Conservation (phyloP, 2,113 vertebrate species). For the Pogonocichla stellata region DNA sequence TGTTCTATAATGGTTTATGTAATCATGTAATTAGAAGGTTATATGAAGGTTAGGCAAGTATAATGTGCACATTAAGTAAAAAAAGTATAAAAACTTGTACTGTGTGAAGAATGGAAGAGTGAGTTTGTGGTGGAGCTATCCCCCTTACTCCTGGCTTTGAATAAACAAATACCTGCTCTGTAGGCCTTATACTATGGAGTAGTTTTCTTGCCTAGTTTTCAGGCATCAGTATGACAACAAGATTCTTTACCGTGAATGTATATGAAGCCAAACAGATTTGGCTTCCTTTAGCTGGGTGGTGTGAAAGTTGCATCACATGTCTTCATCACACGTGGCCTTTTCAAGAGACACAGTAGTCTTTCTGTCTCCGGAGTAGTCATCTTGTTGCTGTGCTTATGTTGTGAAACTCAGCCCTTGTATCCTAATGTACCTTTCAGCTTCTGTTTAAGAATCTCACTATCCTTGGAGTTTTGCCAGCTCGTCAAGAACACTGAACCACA, state of each 20-base stretch:
- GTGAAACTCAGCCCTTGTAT: background rate
- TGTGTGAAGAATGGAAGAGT: background rate
- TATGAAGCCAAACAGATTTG: background rate
- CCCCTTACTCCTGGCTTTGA: fast-evolving
- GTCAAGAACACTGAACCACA: background rate
- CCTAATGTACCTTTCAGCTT: background rate
- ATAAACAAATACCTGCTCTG: background rate
- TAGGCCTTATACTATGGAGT: background rate
- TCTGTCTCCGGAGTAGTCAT: fast-evolving
- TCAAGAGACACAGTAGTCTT: background rate
- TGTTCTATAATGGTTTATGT: background rate
- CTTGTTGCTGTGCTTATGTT: background rate
- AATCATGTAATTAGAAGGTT: background rate
- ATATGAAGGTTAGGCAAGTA: background rate
- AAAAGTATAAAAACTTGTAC: background rate
- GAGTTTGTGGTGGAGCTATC: background rate
- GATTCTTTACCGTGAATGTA: background rate
- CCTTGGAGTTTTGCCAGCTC: background rate
- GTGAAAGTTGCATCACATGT: background rate
- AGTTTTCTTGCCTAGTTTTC: background rate
- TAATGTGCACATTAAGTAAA: background rate
- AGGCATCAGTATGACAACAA: background rate
- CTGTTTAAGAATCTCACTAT: background rate
- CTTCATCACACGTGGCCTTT: background rate
- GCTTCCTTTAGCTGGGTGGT: background rate